These are phyloP conservation scores for Montipora efflorescens DNA, from an alignment of 64 coral and sea anemone genomes.

Conservation along the genomic window DNA sequence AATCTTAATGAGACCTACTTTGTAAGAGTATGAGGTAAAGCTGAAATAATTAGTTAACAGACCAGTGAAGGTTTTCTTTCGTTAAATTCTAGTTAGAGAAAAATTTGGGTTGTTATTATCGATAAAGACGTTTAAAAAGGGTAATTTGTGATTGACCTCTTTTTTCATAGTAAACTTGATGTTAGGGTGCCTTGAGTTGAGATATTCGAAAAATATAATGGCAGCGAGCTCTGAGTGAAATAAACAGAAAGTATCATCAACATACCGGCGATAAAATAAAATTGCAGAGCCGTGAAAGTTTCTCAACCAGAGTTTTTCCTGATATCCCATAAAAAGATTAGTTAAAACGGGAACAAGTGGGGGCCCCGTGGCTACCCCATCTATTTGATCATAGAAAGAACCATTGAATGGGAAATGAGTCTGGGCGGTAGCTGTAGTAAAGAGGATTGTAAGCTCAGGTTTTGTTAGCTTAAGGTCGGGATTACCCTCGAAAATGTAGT, in stretches of 20 bases:
- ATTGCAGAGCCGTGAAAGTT: not conserved
- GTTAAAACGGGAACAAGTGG: not conserved
- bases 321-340: not conserved
- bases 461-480: not conserved
- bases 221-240: not conserved
- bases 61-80: not conserved
- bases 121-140: not conserved
- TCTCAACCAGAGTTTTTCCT: not conserved
- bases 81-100: not conserved
- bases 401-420: slow-evolving; percentile 3
- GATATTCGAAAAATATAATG: not conserved
- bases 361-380: slow-evolving; percentile 10
- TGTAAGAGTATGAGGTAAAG: too few relatives aligned
- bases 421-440: too few relatives aligned
- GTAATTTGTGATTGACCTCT: too few relatives aligned
- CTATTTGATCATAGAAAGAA: slow-evolving; percentile 23
- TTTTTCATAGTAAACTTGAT: too few relatives aligned
- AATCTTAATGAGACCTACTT: not conserved
- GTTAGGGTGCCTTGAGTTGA: too few relatives aligned
- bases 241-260: not conserved
- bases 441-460: not conserved
- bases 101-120: not conserved
- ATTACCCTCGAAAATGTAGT: not conserved
- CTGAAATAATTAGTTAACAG: too few relatives aligned
- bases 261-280: not conserved